phyloP scores from a whole-genome alignment of 1,140 invertebrate genomes.

The Nautilus pompilius region DNA sequence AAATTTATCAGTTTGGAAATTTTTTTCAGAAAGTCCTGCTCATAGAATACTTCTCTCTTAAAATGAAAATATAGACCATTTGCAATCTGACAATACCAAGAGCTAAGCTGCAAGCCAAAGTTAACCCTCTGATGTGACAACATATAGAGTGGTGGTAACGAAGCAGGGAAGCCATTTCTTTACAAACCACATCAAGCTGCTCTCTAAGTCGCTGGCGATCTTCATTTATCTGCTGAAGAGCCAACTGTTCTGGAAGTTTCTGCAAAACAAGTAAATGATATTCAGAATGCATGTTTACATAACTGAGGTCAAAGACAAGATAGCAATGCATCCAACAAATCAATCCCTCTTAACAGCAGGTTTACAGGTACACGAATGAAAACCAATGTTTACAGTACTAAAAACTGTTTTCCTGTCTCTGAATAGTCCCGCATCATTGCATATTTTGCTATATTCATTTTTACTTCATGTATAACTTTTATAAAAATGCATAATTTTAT shows the following conservation, averaged over 20 bases:
- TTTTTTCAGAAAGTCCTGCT: too few relatives aligned
- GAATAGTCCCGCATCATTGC: neutral
- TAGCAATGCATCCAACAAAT: too few relatives aligned
- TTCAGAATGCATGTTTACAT: neutral
- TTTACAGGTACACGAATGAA: too few relatives aligned
- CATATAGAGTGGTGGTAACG: neutral
- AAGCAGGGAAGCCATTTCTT: neutral
- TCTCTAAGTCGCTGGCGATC: conserved; percentile 67
- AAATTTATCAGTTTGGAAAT: too few relatives aligned
- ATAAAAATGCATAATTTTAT: too few relatives aligned
- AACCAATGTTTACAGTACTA: neutral
- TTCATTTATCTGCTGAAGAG: conserved; percentile 67
- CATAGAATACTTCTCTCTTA: too few relatives aligned
- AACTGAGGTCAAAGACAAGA: too few relatives aligned
- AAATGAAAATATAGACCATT: too few relatives aligned
- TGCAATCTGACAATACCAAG: too few relatives aligned
- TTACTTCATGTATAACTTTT: too few relatives aligned
- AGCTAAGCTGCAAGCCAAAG: neutral
- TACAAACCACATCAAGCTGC: conserved; percentile 74
- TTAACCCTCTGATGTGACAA: too few relatives aligned
- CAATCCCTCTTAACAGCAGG: too few relatives aligned
- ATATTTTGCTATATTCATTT: neutral
- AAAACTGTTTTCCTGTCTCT: neutral
- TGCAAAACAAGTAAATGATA: conserved; percentile 10
- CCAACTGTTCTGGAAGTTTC: conserved; percentile 46